phyloP scores from a whole-genome alignment of 1,140 invertebrate species.

The Diorhabda sublineata region DNA sequence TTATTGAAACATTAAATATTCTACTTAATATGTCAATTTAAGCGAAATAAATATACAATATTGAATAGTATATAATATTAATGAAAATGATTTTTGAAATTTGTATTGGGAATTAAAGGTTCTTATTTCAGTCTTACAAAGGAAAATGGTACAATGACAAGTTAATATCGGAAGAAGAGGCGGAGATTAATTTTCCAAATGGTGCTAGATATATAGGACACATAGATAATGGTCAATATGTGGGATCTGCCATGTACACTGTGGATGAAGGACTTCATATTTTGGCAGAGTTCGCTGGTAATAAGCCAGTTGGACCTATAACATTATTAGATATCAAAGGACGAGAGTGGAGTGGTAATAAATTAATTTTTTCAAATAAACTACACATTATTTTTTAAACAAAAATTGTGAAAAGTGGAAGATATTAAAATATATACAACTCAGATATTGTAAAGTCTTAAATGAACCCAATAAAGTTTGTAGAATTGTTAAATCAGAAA shows the following conservation, averaged over 20 bases:
- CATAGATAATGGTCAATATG: slow-evolving; percentile 20
- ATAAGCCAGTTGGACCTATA: slow-evolving; percentile 35
- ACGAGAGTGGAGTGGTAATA: slow-evolving; percentile 35
- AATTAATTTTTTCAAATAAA: background rate
- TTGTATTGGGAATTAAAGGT: no score
- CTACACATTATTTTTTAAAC: background rate
- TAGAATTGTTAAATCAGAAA: no score
- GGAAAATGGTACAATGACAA: slow-evolving; percentile 41
- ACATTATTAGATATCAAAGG: slow-evolving; percentile 36
- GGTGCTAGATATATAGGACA: slow-evolving; percentile 28
- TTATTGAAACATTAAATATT: no score
- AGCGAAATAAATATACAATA: no score
- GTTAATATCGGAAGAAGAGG: slow-evolving; percentile 27
- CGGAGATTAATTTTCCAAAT: slow-evolving; percentile 25
- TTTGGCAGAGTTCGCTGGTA: slow-evolving; percentile 32
- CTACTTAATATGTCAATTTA: no score
- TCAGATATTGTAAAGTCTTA: no score
- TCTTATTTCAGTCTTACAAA: slow-evolving; percentile 23
- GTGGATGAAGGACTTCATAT: slow-evolving; percentile 27
- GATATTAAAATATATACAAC: no score
- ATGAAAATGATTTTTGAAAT: no score
- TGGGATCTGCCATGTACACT: slow-evolving; percentile 27
- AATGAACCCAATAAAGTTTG: no score
- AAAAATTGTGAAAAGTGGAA: no score
- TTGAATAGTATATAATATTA: no score